phyloP scores from a whole-genome alignment of 2,113 vertebrate genomes.

The Patagioenas fasciata region DNA sequence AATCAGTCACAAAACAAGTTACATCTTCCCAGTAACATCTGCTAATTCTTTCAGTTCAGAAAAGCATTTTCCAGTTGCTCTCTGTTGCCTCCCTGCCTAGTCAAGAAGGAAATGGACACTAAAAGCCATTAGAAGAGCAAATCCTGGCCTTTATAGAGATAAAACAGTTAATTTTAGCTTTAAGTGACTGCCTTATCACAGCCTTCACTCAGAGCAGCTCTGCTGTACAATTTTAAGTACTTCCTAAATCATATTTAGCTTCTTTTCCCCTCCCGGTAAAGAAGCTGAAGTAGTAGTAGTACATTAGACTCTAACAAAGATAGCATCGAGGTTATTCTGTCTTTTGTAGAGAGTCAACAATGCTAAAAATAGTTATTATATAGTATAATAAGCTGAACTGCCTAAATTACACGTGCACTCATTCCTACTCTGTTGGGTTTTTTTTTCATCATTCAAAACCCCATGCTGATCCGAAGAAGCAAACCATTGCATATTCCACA shows the following conservation, averaged over 20 bases:
- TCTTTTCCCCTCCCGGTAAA: neutral
- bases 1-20: neutral
- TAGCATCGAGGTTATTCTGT: neutral
- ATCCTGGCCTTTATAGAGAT: neutral
- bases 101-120: neutral
- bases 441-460: neutral
- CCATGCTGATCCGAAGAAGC: neutral
- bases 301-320: neutral
- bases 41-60: neutral
- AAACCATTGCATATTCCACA: neutral
- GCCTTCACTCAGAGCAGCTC: neutral
- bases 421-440: neutral
- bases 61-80: neutral
- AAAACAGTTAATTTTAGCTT: neutral
- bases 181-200: neutral
- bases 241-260: neutral
- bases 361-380: neutral
- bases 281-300: neutral
- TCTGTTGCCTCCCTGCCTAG: neutral
- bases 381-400: neutral
- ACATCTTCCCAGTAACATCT: neutral
- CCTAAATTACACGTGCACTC: neutral
- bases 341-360: neutral
- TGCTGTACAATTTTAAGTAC: neutral
- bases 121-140: neutral